Conservation (phyloP, 2,888 invertebrate genomes). For the Oasisia sp. region DNA sequence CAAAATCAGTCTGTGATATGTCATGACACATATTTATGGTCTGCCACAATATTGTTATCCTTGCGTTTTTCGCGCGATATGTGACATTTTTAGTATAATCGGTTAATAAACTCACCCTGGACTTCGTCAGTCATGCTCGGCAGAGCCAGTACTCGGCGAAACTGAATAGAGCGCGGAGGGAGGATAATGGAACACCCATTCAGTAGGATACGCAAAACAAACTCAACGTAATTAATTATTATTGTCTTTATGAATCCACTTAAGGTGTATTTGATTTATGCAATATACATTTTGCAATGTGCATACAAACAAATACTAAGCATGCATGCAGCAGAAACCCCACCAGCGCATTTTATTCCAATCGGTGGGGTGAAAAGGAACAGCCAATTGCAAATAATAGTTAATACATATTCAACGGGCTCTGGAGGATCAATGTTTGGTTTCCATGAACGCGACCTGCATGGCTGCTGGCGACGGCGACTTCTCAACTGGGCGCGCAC, state of each 20-base stretch:
- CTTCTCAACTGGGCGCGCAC: background rate
- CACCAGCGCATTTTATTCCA: background rate
- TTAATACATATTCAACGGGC: conserved; percentile 40
- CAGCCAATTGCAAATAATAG: conserved; percentile 36
- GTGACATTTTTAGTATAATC: conserved; percentile 26
- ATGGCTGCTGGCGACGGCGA: background rate
- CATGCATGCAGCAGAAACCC: background rate
- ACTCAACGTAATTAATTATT: background rate
- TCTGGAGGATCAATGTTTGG: conserved; percentile 33
- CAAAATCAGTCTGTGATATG: background rate
- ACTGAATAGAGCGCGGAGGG: conserved; percentile 28
- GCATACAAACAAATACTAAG: background rate
- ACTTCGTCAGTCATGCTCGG: conserved; percentile 27
- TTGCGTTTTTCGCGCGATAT: conserved; percentile 8
- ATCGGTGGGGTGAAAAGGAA: conserved; percentile 4
- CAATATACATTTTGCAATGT: background rate
- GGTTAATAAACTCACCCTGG: conserved; percentile 37
- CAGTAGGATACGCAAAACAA: conserved; percentile 20
- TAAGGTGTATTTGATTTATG: background rate
- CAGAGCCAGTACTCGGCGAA: background rate
- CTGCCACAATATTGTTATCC: background rate
- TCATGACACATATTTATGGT: background rate
- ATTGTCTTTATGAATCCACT: background rate
- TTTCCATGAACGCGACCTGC: conserved; percentile 33
- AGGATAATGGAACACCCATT: conserved; percentile 33